phyloP scores from a whole-genome alignment of 2,888 invertebrate genomes.

The Antheraea assamensis region DNA sequence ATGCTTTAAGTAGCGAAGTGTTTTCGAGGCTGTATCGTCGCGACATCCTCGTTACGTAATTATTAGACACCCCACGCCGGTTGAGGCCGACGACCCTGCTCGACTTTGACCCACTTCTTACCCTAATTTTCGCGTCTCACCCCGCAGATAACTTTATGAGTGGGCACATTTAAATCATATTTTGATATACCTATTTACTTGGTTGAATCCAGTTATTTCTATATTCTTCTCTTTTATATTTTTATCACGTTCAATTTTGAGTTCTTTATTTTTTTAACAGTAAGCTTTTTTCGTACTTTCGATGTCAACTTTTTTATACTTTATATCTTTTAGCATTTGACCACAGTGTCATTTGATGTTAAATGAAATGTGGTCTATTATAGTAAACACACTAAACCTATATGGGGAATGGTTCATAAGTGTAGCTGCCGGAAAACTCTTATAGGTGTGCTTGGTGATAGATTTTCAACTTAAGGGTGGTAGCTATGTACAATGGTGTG shows the following conservation, averaged over 20 bases:
- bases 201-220: background rate
- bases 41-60: constrained; percentile 72
- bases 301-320: too few species aligned
- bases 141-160: constrained; percentile 45
- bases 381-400: too few species aligned
- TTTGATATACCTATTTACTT: background rate
- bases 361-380: too few species aligned
- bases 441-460: too few species aligned
- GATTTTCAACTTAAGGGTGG: too few species aligned
- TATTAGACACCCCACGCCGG: constrained; percentile 64
- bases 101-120: constrained; percentile 80
- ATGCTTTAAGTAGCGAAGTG: constrained; percentile 38
- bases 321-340: too few species aligned
- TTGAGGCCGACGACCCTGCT: constrained; percentile 67
- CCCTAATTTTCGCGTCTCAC: constrained; percentile 77
- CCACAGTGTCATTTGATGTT: too few species aligned
- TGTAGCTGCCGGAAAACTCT: too few species aligned
- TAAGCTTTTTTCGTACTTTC: background rate
- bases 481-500: too few species aligned
- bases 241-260: background rate
- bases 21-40: constrained; percentile 43
- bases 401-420: too few species aligned
- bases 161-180: background rate
- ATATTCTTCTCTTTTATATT: background rate
- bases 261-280: background rate